Evolutionary conservation across 2,797 vertebrate genomes (phyloP).

Genomic region (Botia almorhae): DNA sequence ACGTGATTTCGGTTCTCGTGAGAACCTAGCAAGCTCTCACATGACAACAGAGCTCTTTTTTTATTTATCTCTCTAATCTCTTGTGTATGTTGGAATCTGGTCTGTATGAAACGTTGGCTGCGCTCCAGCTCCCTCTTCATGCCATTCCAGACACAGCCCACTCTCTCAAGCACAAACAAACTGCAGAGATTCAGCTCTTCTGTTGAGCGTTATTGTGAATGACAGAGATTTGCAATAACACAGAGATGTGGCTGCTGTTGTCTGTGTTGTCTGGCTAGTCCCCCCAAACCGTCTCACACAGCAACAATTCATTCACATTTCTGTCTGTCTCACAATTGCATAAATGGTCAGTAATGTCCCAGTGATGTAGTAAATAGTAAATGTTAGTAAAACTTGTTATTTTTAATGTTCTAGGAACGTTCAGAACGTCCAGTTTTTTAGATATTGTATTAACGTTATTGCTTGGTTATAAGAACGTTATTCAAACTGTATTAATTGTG

Average conservation of each 20-base stretch:
- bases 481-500: no score
- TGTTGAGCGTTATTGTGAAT: constrained; percentile 18
- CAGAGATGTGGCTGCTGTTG: not conserved
- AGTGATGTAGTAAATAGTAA: no score
- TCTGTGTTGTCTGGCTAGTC: constrained; percentile 3
- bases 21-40: constrained; percentile 20
- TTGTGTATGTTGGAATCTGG: constrained; percentile 22
- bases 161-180: constrained; percentile 35
- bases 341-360: not conserved
- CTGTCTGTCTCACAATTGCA: not conserved
- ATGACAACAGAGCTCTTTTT: constrained; percentile 38
- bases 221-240: not conserved
- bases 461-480: no score
- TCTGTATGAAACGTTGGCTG: constrained; percentile 30
- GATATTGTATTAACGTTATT: no score
- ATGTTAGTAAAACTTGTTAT: no score
- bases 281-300: not conserved
- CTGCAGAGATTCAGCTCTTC: constrained; percentile 1
- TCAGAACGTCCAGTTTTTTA: no score
- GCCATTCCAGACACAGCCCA: constrained; percentile 38
- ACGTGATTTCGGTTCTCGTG: constrained; percentile 29
- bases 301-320: constrained; percentile 15
- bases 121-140: constrained; percentile 31
- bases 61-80: constrained; percentile 23
- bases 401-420: no score